Evolutionary conservation across 2,888 invertebrate genomes (phyloP).

Genomic region (Seira ritae): DNA sequence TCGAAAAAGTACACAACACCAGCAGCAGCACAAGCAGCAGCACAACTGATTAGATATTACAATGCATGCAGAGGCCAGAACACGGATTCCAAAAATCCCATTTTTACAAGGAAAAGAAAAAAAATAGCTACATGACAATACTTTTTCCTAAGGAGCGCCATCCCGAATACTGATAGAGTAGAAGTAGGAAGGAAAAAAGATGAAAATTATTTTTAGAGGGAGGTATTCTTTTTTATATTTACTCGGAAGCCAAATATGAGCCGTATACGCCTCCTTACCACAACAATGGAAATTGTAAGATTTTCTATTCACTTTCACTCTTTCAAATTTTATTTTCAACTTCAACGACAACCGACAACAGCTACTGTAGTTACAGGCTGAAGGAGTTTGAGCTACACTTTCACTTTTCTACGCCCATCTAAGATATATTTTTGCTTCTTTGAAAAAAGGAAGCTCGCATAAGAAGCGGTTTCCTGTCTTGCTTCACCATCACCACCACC

Average conservation of each 20-base stretch:
- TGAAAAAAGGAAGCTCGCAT: constrained; percentile 12
- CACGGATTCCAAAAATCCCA: neutral
- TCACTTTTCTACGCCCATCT: no score
- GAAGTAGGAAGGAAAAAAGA: neutral
- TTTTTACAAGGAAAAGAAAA: neutral
- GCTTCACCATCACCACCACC: neutral
- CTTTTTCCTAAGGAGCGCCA: neutral
- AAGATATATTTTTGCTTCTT: no score
- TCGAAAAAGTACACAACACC: no score
- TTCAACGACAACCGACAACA: no score
- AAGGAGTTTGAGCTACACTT: no score
- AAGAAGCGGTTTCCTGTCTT: constrained; percentile 28
- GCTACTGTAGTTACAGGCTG: no score
- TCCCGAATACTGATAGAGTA: constrained; percentile 7
- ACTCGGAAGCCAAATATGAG: neutral
- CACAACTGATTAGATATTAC: constrained; percentile 6
- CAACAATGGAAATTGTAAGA: neutral
- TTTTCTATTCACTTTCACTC: neutral
- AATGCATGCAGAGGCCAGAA: neutral
- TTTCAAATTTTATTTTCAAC: no score
- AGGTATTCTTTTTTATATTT: neutral
- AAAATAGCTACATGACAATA: constrained; percentile 16
- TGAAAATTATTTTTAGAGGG: neutral
- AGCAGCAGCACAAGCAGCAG: neutral
- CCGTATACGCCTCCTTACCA: constrained; percentile 9